Evolutionary conservation across 2,113 vertebrate genomes (phyloP).

Genomic region (Misgurnus anguillicaudatus): DNA sequence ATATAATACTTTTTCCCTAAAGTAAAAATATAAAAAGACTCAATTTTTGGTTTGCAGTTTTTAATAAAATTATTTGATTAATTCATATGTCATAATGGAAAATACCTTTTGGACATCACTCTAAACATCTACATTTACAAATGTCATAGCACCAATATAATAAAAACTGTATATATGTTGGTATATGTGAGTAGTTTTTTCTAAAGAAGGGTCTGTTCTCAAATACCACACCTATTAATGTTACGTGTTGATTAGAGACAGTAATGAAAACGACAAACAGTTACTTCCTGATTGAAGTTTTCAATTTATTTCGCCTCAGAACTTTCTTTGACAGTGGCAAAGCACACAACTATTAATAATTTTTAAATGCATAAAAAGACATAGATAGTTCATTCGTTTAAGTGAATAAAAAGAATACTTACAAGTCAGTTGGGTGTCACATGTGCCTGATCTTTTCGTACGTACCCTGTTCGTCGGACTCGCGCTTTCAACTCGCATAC

Average conservation of each 20-base stretch:
- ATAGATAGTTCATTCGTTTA: neutral
- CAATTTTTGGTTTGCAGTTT: too few species aligned
- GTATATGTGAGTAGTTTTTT: too few species aligned
- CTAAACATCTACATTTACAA: neutral
- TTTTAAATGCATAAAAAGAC: neutral
- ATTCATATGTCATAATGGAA: neutral
- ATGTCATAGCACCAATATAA: neutral
- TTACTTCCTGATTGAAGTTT: slow-evolving; percentile 26
- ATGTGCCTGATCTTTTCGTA: slow-evolving; percentile 32
- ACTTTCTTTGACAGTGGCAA: neutral
- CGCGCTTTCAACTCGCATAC: slow-evolving; percentile 30
- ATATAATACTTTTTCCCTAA: neutral
- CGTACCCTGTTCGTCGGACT: slow-evolving; percentile 41
- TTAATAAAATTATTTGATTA: neutral
- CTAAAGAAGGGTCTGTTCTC: too few species aligned
- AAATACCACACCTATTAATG: neutral
- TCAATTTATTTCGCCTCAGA: neutral
- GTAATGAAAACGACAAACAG: neutral
- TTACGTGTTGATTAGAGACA: neutral
- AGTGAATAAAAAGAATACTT: slow-evolving; percentile 36
- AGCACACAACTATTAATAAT: neutral
- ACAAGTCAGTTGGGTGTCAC: slow-evolving; percentile 33
- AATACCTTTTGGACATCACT: neutral
- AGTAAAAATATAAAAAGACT: too few species aligned
- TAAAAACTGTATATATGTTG: neutral